Evolutionary conservation across 2,888 invertebrate species (phyloP).

Genomic region (Taphrorychus bicolor): DNA sequence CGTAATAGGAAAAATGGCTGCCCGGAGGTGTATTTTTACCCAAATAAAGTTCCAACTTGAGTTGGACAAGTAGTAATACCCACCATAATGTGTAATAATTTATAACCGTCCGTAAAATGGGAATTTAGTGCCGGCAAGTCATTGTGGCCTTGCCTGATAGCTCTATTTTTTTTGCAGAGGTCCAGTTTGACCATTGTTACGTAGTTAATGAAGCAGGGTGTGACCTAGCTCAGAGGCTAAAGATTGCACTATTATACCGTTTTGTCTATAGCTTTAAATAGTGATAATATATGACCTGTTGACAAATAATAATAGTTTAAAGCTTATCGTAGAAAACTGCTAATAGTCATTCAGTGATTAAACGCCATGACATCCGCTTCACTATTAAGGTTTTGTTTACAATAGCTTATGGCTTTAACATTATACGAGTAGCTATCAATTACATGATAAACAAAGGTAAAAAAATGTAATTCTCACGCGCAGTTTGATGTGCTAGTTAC

Average conservation of each 20-base stretch:
- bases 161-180: no score
- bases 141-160: background rate
- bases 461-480: no score
- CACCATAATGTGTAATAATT: background rate
- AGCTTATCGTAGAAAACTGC: constrained; percentile 7
- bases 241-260: constrained; percentile 20
- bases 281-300: constrained; percentile 22
- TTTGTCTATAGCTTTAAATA: constrained; percentile 21
- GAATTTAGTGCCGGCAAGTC: background rate
- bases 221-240: constrained; percentile 7
- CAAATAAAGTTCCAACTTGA: background rate
- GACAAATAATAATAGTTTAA: constrained; percentile 29
- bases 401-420: background rate
- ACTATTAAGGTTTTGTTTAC: background rate
- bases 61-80: background rate
- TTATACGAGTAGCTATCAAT: no score
- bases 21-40: background rate
- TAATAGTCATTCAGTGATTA: background rate
- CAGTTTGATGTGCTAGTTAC: no score
- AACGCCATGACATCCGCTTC: background rate
- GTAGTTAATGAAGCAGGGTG: constrained; percentile 15
- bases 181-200: background rate
- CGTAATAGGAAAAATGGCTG: constrained; percentile 20
- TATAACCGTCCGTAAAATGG: background rate
- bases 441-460: no score